A percentile compares a stretch with the other conserved stretches of the same genome.
phyloP scores from a whole-genome alignment of 2,888 invertebrate genomes.

The Protodeltote pygarga region DNA sequence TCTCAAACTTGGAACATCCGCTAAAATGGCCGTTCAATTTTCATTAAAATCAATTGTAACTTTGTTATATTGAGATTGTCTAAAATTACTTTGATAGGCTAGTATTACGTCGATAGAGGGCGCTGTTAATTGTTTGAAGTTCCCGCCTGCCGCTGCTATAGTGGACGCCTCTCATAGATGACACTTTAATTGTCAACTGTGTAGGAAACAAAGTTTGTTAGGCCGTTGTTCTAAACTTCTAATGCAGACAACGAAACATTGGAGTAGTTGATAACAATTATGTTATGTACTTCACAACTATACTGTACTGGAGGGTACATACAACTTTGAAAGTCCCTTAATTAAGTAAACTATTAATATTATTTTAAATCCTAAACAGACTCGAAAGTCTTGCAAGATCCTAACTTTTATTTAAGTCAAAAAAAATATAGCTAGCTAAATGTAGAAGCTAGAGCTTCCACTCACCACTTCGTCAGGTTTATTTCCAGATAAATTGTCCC shows the following conservation, averaged over 20 bases:
- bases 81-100: constrained; percentile 22
- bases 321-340: too few species aligned
- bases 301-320: background rate
- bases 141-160: constrained; percentile 41
- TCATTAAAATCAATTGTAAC: constrained; percentile 37
- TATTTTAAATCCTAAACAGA: too few species aligned
- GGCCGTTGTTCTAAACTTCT: background rate
- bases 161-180: constrained; percentile 28
- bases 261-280: constrained; percentile 1
- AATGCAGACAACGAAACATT: constrained; percentile 9
- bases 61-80: constrained; percentile 27
- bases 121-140: constrained; percentile 53
- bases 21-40: constrained; percentile 11
- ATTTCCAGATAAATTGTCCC: too few species aligned
- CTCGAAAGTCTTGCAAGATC: too few species aligned
- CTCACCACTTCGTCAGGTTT: too few species aligned
- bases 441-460: too few species aligned
- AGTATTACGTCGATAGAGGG: constrained; percentile 6
- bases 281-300: background rate
- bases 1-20: background rate
- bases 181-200: constrained; percentile 49
- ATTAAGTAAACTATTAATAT: too few species aligned
- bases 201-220: constrained; percentile 35
- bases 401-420: too few species aligned
- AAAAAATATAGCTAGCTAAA: too few species aligned